phyloP scores from a whole-genome alignment of 2,113 vertebrate species.

The Thymallus thymallus region DNA sequence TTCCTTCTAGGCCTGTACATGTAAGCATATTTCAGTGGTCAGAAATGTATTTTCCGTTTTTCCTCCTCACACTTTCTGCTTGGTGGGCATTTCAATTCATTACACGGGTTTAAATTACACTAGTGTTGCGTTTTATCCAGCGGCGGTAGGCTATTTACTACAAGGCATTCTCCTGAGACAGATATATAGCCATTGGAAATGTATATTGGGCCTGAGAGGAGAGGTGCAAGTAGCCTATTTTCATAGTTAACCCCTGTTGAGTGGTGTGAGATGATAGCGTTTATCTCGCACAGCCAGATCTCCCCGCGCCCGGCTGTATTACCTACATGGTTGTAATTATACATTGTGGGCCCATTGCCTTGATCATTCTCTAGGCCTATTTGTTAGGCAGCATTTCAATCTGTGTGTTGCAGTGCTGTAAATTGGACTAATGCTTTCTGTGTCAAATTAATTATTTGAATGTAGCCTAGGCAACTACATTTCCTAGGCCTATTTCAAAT shows the following conservation, averaged over 20 bases:
- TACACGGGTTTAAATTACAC: not conserved
- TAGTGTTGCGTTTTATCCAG: not conserved
- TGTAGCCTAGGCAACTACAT: not conserved
- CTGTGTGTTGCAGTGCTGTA: not conserved
- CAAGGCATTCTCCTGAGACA: not conserved
- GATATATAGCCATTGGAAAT: not conserved
- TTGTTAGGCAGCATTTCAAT: not conserved
- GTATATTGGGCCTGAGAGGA: slow-evolving; percentile 23
- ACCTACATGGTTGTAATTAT: not conserved
- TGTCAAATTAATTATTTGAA: not conserved
- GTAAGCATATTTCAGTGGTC: not conserved
- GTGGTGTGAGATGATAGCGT: slow-evolving; percentile 61
- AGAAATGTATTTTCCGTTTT: not conserved
- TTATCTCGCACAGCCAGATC: slow-evolving; percentile 57
- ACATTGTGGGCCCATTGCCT: no score
- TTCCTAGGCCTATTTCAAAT: not conserved
- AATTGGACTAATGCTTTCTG: not conserved
- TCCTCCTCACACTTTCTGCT: no score
- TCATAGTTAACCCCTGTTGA: slow-evolving; percentile 35
- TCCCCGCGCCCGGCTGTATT: not conserved
- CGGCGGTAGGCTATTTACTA: not conserved
- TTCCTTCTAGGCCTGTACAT: not conserved
- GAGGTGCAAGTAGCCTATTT: slow-evolving; percentile 46
- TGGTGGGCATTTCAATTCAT: not conserved
- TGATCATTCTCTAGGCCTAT: not conserved